A percentile compares a stretch with the other conserved stretches of the same genome.
phyloP scores from a whole-genome alignment of 2,797 vertebrate species.

The Acropternis orthonyx region DNA sequence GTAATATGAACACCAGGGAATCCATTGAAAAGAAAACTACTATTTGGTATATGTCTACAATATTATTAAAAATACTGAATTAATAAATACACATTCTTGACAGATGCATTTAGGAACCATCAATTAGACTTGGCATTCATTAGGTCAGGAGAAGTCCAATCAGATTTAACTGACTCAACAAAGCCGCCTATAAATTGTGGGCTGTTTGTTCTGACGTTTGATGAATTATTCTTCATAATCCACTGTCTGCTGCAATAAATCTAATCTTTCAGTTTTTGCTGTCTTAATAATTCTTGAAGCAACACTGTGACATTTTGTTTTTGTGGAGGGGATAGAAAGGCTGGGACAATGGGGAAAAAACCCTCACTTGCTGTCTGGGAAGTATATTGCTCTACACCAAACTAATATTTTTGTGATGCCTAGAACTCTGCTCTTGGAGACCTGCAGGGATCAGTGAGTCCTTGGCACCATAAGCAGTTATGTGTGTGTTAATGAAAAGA shows the following conservation, averaged over 20 bases:
- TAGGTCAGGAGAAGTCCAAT: slow-evolving; percentile 70
- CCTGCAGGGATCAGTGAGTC: not conserved
- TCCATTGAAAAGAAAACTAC: not conserved
- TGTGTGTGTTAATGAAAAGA: not conserved
- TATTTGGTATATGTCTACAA: slow-evolving; percentile 51
- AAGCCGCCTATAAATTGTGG: slow-evolving; percentile 75
- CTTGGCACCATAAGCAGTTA: not conserved
- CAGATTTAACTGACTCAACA: slow-evolving; percentile 73
- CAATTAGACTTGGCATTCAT: slow-evolving; percentile 76
- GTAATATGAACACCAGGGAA: not conserved
- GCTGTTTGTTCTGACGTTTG: slow-evolving; percentile 77
- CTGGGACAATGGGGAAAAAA: not conserved
- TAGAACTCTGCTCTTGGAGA: not conserved
- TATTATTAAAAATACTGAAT: slow-evolving; percentile 75
- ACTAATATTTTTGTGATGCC: not conserved
- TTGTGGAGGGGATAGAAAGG: not conserved
- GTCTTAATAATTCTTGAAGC: slow-evolving; percentile 77
- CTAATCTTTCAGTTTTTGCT: slow-evolving; percentile 75
- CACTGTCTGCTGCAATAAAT: slow-evolving; percentile 76
- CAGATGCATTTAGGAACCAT: slow-evolving; percentile 72
- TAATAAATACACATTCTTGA: slow-evolving; percentile 73
- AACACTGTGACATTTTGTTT: slow-evolving; percentile 61
- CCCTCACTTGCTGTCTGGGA: not conserved
- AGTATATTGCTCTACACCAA: not conserved
- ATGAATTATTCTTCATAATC: slow-evolving; percentile 84